phyloP scores from a whole-genome alignment of 2,888 invertebrate genomes.

The Lumbricus terrestris region DNA sequence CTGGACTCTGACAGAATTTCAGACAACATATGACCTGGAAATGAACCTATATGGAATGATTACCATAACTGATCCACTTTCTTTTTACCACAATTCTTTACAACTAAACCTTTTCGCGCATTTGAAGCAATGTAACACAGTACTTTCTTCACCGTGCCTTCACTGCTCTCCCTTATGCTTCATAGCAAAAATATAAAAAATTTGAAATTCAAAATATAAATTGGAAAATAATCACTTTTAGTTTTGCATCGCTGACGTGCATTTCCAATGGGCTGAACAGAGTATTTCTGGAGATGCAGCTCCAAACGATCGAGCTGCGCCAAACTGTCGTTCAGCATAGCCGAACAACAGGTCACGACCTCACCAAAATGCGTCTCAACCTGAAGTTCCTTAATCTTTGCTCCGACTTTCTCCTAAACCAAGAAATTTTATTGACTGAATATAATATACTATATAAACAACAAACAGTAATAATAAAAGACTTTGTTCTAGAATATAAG shows the following conservation, averaged over 20 bases:
- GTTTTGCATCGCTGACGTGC: not conserved
- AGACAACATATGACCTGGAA: too few species aligned
- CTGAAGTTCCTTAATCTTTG: not conserved
- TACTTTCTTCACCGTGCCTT: not conserved
- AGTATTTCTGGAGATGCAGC: not conserved
- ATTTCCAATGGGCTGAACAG: not conserved
- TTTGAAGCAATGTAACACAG: not conserved
- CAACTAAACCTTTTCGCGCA: not conserved
- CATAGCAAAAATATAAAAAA: not conserved
- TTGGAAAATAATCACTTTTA: not conserved
- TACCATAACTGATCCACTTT: not conserved
- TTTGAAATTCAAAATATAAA: not conserved
- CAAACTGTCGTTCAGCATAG: not conserved
- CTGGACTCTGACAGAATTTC: too few species aligned
- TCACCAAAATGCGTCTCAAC: not conserved
- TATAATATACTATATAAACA: not conserved
- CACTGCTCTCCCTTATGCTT: not conserved
- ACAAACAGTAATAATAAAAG: not conserved
- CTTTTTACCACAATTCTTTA: not conserved
- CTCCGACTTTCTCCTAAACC: not conserved
- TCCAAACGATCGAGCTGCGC: not conserved
- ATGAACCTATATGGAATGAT: too few species aligned
- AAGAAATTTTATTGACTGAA: not conserved
- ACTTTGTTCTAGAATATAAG: not conserved
- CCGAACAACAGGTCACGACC: not conserved